These are phyloP conservation scores for Leucoraja erinaceus DNA, from an alignment of 2,113 vertebrate genomes.

Conservation along the genomic window DNA sequence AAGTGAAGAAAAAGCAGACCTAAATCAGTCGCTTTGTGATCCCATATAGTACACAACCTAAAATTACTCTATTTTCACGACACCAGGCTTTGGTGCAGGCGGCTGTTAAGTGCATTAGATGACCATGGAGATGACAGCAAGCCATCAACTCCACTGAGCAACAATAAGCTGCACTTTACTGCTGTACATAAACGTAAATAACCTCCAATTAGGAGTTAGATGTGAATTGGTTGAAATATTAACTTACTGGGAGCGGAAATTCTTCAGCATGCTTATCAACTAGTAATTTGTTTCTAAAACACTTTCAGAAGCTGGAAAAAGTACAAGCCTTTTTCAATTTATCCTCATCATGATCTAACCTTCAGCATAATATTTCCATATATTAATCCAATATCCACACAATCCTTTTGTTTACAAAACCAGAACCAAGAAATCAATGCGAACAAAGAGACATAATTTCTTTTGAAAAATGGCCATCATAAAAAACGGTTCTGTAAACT, in stretches of 20 bases:
- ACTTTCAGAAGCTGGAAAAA: background rate
- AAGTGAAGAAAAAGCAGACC: conserved; percentile 28
- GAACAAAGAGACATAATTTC: background rate
- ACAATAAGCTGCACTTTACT: conserved; percentile 15
- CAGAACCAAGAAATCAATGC: background rate
- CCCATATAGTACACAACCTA: background rate
- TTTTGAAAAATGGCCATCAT: background rate
- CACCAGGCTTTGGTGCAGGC: background rate
- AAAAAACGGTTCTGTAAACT: conserved; percentile 14
- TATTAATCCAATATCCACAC: background rate
- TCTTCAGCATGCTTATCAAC: background rate
- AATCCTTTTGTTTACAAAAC: background rate
- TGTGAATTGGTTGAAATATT: conserved; percentile 29
- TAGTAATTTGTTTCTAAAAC: background rate
- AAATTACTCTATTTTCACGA: conserved; percentile 32
- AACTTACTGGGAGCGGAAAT: conserved; percentile 9
- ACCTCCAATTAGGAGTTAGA: conserved; percentile 26
- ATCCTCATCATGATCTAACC: background rate
- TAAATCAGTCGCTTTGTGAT: conserved; percentile 32
- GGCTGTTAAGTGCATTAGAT: conserved; percentile 38
- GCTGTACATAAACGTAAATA: conserved; percentile 26
- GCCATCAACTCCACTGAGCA: conserved; percentile 37
- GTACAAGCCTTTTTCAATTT: background rate
- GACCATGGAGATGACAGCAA: conserved; percentile 39
- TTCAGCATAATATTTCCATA: conserved; percentile 3